Percentiles rank a stretch among this genome's conserved stretches.
Evolutionary conservation across 2,113 vertebrate genomes (phyloP).

Genomic region (Nyctibius bracteatus): DNA sequence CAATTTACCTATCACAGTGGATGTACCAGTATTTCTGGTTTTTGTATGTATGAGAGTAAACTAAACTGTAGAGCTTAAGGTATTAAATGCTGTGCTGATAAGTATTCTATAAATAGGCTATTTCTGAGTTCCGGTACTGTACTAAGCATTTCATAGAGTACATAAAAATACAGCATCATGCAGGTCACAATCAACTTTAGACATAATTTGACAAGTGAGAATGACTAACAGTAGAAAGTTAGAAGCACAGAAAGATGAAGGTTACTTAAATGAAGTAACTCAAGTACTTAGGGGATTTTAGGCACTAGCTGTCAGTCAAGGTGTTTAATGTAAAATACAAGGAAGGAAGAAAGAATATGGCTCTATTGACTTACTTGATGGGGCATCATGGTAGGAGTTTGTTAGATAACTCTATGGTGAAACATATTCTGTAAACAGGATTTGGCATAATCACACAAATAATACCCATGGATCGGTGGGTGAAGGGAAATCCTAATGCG

Average conservation of each 20-base stretch:
- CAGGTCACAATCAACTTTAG: background rate
- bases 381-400: background rate
- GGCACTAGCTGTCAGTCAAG: background rate
- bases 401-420: background rate
- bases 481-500: background rate
- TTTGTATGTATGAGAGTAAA: background rate
- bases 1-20: background rate
- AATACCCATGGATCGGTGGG: background rate
- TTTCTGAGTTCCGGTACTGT: background rate
- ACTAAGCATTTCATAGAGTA: background rate
- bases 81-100: background rate
- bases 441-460: background rate
- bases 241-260: background rate
- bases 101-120: background rate
- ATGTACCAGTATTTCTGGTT: background rate
- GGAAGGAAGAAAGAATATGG: background rate
- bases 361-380: background rate
- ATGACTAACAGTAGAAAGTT: background rate
- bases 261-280: background rate
- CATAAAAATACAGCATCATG: background rate
- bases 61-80: background rate
- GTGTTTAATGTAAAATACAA: background rate
- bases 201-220: background rate
- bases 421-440: background rate
- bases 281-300: background rate